Base-by-base conservation (phyloP, 1,140 invertebrate species). In the Drosophila dunni region DNA sequence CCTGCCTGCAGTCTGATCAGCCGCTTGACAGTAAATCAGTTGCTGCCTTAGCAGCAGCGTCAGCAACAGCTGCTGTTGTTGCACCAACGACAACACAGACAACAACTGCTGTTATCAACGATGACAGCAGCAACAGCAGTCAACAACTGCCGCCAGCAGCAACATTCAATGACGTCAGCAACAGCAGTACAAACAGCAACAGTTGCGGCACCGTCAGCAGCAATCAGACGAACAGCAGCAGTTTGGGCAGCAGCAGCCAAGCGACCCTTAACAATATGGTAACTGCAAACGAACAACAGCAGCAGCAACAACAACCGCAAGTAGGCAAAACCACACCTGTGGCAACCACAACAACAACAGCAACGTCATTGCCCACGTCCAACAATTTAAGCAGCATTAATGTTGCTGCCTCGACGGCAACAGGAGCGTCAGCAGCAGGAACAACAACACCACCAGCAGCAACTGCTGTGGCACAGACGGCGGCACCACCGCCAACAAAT, bases 131-230 rank as follows among this genome's bases (percentile, higher is more conserved):
- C 75, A 91, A 91, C 34, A 90, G 91, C 50, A 91, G 90, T 58
- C 85, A 89, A 34, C 83, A 91, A 54, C 48, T 92, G 60, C 78
- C 81, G 5, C 90, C 90, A 46, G 83, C 90, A 15, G 86, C 91
- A 20, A 79, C 91, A 44, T 91, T 91, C 13, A 92, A 92, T 51
- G 91, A 91, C 70, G 88, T 91, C 8, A 92, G 91, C 80, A 92
- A 91, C 64, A 92, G 91, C 67, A 92, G 91, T 69, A 92, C 91
- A 15, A 92, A 92, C 62, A 92, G 91, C 76, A 92, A 91, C 48
- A 92, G 91, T 68, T 92, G 91, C 56, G 79, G 91, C n/a, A 92
- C 91, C 5, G 90, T 79, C 64, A 91, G 81, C 67, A 92, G 91
- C 70, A 91, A 85, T 62, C 84, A 84, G 48, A 92, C 91, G 24